Conservation (phyloP, 2,113 vertebrate species). For the Pteronura brasiliensis region DNA sequence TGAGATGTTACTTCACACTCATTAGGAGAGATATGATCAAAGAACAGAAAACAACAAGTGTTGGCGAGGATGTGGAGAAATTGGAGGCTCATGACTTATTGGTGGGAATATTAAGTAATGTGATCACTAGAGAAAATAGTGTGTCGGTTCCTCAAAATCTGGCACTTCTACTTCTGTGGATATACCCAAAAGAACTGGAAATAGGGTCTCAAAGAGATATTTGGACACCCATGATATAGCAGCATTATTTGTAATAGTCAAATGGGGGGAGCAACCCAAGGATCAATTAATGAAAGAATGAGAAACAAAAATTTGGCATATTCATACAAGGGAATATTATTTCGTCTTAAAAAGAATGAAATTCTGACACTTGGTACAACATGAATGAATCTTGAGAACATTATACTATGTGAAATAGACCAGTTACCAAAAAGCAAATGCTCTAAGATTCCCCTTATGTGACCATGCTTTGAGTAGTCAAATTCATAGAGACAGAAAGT, state of each 20-base stretch:
- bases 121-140: not conserved
- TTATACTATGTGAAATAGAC: not conserved
- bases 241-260: not conserved
- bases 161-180: not conserved
- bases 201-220: not conserved
- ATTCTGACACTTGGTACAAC: not conserved
- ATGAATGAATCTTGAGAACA: not conserved
- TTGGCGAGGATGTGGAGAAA: not conserved
- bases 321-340: not conserved
- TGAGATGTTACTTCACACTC: not conserved
- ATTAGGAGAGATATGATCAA: not conserved
- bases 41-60: not conserved
- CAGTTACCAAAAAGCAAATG: not conserved
- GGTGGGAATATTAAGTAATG: not conserved
- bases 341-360: slow-evolving; percentile 2
- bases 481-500: not conserved
- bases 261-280: not conserved
- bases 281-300: not conserved
- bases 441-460: not conserved
- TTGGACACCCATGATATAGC: not conserved
- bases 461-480: not conserved
- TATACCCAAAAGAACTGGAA: slow-evolving; percentile 7
- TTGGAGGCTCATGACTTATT: not conserved
- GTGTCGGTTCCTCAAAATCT: slow-evolving; percentile 21
- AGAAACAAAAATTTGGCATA: not conserved